Conservation (phyloP, 2,113 vertebrate species). For the Leucosticte australis region DNA sequence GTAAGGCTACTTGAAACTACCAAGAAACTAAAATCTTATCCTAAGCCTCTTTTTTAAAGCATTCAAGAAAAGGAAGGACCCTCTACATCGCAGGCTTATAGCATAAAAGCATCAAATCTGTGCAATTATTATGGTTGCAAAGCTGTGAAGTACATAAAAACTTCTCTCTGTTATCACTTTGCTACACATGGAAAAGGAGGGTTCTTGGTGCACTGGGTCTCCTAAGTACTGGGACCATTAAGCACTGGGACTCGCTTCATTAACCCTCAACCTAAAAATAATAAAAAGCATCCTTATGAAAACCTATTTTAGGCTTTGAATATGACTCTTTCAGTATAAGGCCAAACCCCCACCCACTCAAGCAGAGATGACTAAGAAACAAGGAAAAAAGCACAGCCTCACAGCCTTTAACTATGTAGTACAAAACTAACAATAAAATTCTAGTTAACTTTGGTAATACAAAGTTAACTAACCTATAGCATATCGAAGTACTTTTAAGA, state of each 20-base stretch:
- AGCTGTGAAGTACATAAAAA: neutral
- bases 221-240: neutral
- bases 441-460: neutral
- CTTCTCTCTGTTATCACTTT: neutral
- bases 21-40: neutral
- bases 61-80: neutral
- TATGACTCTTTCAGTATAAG: neutral
- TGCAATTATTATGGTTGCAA: neutral
- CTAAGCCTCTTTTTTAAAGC: neutral
- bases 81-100: neutral
- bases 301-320: neutral
- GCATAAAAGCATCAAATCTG: neutral
- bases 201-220: neutral
- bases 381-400: neutral
- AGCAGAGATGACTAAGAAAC: neutral
- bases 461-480: neutral
- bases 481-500: neutral
- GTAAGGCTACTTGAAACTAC: neutral
- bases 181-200: neutral
- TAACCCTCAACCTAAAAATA: neutral
- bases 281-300: neutral
- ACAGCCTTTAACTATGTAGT: neutral
- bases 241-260: accelerated
- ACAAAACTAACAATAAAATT: neutral
- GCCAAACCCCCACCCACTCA: accelerated